Percentiles rank a stretch among this genome's conserved stretches.
phyloP scores from a whole-genome alignment of 2,797 vertebrate genomes.

The Valencia hispanica region DNA sequence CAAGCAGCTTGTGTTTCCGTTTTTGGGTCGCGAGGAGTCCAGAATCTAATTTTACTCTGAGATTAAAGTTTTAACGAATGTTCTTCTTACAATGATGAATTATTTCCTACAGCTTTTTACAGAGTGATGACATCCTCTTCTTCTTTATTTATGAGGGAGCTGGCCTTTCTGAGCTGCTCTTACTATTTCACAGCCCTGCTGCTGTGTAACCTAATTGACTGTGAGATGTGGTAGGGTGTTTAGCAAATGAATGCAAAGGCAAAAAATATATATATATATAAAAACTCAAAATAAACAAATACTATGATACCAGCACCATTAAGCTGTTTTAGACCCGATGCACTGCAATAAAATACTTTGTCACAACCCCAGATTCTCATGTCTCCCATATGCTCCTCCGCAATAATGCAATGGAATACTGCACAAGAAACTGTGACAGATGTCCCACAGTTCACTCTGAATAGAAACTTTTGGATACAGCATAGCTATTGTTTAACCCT shows the following conservation, averaged over 20 bases:
- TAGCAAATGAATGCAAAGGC: not conserved
- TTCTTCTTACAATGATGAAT: slow-evolving; percentile 4
- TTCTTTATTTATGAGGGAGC: slow-evolving; percentile 7
- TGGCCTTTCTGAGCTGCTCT: not conserved
- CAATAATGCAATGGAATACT: slow-evolving; percentile 40
- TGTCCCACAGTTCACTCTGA: slow-evolving; percentile 47
- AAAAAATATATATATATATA: not conserved
- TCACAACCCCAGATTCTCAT: slow-evolving; percentile 33
- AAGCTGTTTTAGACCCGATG: slow-evolving; percentile 20
- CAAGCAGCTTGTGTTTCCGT: not conserved
- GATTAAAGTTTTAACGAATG: slow-evolving; percentile 5
- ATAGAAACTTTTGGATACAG: slow-evolving; percentile 43
- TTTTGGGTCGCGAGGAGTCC: not conserved
- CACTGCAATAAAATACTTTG: slow-evolving; percentile 42
- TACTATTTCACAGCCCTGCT: not conserved
- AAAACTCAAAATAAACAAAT: no score
- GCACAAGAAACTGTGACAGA: slow-evolving; percentile 48
- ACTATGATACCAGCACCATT: not conserved
- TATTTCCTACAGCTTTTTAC: slow-evolving; percentile 1
- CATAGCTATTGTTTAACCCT: slow-evolving; percentile 44
- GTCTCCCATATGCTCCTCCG: slow-evolving; percentile 37
- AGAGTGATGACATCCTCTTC: not conserved
- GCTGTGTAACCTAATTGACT: slow-evolving; percentile 1
- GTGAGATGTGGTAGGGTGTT: not conserved
- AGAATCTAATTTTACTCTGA: not conserved